phyloP scores from a whole-genome alignment of 2,113 vertebrate species.

The Pituophis catenifer region DNA sequence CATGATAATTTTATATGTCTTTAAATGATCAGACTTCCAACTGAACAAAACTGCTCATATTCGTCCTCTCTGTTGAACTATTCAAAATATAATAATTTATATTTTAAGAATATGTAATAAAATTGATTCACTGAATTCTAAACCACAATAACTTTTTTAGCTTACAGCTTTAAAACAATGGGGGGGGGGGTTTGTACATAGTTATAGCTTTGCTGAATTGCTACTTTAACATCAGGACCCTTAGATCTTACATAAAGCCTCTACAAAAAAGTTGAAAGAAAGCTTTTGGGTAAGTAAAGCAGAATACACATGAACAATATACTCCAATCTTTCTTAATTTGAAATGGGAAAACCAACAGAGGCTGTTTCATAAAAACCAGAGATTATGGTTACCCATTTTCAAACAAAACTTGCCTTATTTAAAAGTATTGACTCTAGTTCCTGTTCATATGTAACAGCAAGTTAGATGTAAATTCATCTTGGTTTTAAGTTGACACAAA shows the following conservation, averaged over 20 bases:
- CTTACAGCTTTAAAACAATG: background rate
- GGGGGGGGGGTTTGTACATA: too few species aligned
- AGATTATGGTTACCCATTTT: background rate
- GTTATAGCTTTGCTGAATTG: background rate
- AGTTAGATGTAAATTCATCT: background rate
- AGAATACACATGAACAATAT: background rate
- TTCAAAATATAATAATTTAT: background rate
- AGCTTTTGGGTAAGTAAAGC: background rate
- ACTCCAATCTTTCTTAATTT: background rate
- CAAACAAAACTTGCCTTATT: background rate
- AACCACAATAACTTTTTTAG: background rate
- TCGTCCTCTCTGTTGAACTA: background rate
- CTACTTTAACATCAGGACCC: background rate
- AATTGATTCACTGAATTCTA: background rate
- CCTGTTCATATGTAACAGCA: background rate
- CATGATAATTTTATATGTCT: constrained; percentile 12
- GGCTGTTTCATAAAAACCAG: background rate
- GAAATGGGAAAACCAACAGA: background rate
- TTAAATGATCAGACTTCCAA: constrained; percentile 3
- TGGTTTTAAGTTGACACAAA: background rate
- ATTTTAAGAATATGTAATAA: background rate
- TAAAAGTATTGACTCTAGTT: background rate
- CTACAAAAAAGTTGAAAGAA: background rate
- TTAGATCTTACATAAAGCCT: background rate
- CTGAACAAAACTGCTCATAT: background rate